These are phyloP conservation scores for Trisateles emortualis DNA, from an alignment of 2,888 invertebrate species.

Conservation along the genomic window DNA sequence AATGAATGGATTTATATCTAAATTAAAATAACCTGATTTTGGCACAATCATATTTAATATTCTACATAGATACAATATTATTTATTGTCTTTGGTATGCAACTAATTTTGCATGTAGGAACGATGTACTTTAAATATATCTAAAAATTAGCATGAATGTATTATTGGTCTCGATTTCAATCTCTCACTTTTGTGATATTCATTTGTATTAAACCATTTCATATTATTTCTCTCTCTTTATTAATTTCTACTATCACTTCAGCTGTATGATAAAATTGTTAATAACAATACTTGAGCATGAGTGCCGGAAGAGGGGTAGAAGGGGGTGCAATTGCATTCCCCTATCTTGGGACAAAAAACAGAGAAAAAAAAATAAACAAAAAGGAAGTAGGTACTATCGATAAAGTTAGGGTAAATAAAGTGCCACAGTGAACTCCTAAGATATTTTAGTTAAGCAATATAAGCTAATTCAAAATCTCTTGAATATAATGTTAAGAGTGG, in stretches of 20 bases:
- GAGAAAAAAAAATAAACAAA: too few species aligned
- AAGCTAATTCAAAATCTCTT: too few species aligned
- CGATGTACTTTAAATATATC: conserved; percentile 18
- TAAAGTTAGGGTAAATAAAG: too few species aligned
- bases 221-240: conserved; percentile 1
- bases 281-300: neutral
- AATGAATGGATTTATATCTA: too few species aligned
- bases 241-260: conserved; percentile 11
- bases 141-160: conserved; percentile 36
- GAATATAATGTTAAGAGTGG: too few species aligned
- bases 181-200: conserved; percentile 15
- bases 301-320: too few species aligned
- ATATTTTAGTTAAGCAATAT: too few species aligned
- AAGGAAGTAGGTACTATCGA: too few species aligned
- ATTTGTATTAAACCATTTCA: conserved; percentile 34
- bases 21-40: too few species aligned
- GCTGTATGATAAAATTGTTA: conserved; percentile 4
- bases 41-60: neutral
- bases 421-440: too few species aligned
- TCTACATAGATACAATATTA: neutral
- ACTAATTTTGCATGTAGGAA: conserved; percentile 35
- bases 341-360: too few species aligned
- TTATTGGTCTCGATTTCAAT: conserved; percentile 21
- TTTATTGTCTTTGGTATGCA: conserved; percentile 7
- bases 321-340: too few species aligned